phyloP scores from a whole-genome alignment of 2,888 invertebrate genomes.

The Eupithecia tripunctaria region DNA sequence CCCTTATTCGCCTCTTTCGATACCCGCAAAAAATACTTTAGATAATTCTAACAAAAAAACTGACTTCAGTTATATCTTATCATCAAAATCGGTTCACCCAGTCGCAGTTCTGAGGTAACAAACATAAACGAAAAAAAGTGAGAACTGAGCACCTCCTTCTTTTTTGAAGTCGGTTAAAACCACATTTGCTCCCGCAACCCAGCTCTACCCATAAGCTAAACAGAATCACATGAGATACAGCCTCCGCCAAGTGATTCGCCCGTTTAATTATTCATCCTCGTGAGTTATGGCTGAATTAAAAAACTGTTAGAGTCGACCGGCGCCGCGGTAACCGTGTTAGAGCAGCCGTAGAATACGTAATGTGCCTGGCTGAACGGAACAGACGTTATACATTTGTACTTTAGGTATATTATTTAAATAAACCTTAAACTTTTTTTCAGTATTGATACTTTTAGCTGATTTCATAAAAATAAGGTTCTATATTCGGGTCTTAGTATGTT shows the following conservation, averaged over 20 bases:
- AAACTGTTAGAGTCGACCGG: slow-evolving; percentile 84
- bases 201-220: background rate
- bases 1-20: no score
- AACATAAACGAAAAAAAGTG: no score
- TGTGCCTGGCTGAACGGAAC: slow-evolving; percentile 42
- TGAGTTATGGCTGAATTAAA: slow-evolving; percentile 86
- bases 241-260: slow-evolving; percentile 51
- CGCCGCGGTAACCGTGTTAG: slow-evolving; percentile 79
- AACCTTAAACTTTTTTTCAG: background rate
- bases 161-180: no score
- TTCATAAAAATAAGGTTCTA: no score
- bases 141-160: no score
- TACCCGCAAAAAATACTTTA: no score
- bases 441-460: no score
- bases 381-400: background rate
- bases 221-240: slow-evolving; percentile 2
- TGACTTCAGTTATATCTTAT: no score
- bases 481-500: no score
- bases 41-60: no score
- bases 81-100: no score
- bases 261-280: slow-evolving; percentile 84
- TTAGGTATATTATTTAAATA: background rate
- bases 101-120: no score
- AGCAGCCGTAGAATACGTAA: slow-evolving; percentile 79
- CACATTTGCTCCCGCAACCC: background rate